Evolutionary conservation across 2,113 vertebrate genomes (phyloP).

Genomic region (Chitala chitala): DNA sequence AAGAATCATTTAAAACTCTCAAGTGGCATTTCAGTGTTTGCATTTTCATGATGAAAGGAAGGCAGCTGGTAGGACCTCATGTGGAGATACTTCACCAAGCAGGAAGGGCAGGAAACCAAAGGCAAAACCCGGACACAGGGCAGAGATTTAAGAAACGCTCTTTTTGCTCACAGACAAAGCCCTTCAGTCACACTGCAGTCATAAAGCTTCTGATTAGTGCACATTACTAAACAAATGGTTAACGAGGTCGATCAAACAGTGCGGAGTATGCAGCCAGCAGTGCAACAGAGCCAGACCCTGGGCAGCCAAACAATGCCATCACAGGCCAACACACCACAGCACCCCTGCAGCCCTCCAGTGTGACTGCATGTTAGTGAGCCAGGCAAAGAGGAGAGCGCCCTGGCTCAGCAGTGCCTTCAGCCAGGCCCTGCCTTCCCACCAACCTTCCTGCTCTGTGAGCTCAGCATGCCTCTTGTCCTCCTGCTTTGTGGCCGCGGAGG

Average conservation of each 20-base stretch:
- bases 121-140: neutral
- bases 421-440: slow-evolving; percentile 37
- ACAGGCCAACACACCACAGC: neutral
- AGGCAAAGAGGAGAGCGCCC: slow-evolving; percentile 18
- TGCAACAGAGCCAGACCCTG: slow-evolving; percentile 40
- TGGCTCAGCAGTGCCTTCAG: slow-evolving; percentile 48
- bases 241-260: slow-evolving; percentile 36
- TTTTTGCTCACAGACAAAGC: neutral
- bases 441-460: slow-evolving; percentile 56
- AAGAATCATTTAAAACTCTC: neutral
- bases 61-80: neutral
- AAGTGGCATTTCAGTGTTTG: neutral
- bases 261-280: slow-evolving; percentile 8
- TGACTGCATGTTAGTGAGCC: slow-evolving; percentile 43
- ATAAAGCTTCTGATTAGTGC: slow-evolving; percentile 51
- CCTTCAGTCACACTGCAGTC: slow-evolving; percentile 33
- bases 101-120: neutral
- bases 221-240: slow-evolving; percentile 43
- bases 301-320: slow-evolving; percentile 21
- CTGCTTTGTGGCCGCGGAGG: slow-evolving; percentile 20
- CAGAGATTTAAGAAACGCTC: neutral
- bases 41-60: slow-evolving; percentile 5
- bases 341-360: neutral
- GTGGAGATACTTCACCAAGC: neutral
- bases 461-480: slow-evolving; percentile 7